phyloP scores from a whole-genome alignment of 2,888 invertebrate species.

The Prosopocoilus inquinatus region DNA sequence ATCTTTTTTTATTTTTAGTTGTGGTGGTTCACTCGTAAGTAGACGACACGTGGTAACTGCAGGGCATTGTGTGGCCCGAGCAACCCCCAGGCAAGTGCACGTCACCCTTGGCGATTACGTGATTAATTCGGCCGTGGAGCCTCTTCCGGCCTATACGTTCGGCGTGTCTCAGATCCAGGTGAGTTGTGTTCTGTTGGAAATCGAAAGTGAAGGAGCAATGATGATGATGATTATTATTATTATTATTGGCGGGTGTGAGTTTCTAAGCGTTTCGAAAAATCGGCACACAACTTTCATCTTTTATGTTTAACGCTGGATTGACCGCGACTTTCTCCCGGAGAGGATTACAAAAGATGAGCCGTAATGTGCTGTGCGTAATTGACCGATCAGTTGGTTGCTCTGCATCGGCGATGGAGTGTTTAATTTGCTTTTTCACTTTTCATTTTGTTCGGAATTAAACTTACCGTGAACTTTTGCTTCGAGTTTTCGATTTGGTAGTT shows the following conservation, averaged over 20 bases:
- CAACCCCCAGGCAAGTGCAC: constrained; percentile 85
- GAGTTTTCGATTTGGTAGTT: too few relatives aligned
- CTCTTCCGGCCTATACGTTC: constrained; percentile 87
- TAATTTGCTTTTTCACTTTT: constrained; percentile 1
- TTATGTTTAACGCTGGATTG: constrained; percentile 6
- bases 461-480: too few relatives aligned
- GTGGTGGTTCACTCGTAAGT: constrained; percentile 89
- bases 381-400: neutral
- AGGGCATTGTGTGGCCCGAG: constrained; percentile 91
- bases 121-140: constrained; percentile 89
- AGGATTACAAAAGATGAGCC: constrained; percentile 10
- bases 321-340: constrained; percentile 14
- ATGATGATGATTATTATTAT: too few relatives aligned
- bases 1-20: constrained; percentile 55
- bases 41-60: constrained; percentile 90
- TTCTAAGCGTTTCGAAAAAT: neutral
- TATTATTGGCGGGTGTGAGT: neutral
- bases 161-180: constrained; percentile 89
- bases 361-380: too few relatives aligned
- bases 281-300: constrained; percentile 9
- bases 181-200: constrained; percentile 14
- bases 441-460: neutral
- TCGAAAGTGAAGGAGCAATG: constrained; percentile 8
- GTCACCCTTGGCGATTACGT: constrained; percentile 92
- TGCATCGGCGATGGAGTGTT: neutral